A percentile compares a stretch with the other conserved stretches of the same genome.
Conservation (phyloP, 2,888 invertebrate species). For the Leptopterna dolabrata region DNA sequence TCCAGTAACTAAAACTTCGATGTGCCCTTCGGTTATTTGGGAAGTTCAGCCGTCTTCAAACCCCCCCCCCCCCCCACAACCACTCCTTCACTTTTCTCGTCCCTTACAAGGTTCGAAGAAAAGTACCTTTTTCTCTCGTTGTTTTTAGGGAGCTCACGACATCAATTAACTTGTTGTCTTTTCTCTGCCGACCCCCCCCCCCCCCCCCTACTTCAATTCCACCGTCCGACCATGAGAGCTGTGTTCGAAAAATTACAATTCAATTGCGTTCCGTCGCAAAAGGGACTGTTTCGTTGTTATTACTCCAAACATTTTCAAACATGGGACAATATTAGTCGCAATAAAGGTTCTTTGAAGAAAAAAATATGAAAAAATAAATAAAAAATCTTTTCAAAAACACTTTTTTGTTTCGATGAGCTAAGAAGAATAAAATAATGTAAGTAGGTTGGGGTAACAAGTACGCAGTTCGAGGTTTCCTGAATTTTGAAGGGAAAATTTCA, state of each 20-base stretch:
- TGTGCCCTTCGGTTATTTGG: conserved; percentile 37
- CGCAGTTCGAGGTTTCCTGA: too few species aligned
- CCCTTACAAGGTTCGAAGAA: neutral
- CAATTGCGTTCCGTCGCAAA: neutral
- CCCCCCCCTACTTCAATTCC: neutral
- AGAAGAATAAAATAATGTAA: too few species aligned
- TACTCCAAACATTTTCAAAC: neutral
- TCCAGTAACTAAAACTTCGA: neutral
- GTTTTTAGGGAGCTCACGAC: conserved; percentile 23
- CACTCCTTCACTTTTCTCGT: too few species aligned
- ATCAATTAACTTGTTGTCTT: conserved; percentile 39
- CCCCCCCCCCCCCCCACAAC: neutral
- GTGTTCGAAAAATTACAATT: neutral
- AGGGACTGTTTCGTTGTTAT: neutral
- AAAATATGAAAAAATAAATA: too few species aligned
- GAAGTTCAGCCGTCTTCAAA: neutral
- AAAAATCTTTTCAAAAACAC: too few species aligned
- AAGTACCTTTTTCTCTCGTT: neutral
- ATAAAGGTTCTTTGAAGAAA: too few species aligned
- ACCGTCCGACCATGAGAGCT: neutral
- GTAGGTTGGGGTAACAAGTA: too few species aligned
- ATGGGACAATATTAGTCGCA: too few species aligned
- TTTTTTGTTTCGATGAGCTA: too few species aligned
- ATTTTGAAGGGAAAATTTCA: too few species aligned
- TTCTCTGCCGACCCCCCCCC: neutral